These are phyloP conservation scores for Bicyclus anynana DNA, from an alignment of 1,140 invertebrate species.

Conservation along the genomic window DNA sequence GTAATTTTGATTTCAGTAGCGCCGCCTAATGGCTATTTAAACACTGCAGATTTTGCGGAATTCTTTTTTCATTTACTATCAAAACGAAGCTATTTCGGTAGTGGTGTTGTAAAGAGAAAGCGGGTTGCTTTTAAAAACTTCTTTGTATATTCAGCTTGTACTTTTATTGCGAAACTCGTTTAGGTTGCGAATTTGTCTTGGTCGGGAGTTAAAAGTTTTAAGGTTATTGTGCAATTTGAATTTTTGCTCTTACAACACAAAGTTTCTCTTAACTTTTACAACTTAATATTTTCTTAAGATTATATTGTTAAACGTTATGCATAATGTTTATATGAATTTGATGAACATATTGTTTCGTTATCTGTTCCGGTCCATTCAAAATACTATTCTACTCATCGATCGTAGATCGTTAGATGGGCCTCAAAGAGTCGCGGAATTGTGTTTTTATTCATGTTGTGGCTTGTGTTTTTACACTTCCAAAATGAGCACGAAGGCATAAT, in stretches of 20 bases:
- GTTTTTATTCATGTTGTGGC: too few relatives aligned
- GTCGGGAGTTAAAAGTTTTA: background rate
- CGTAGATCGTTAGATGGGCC: too few relatives aligned
- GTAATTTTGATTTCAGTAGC: slow-evolving; percentile 36
- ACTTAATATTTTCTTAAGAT: background rate
- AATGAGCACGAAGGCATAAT: too few relatives aligned
- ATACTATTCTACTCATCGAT: too few relatives aligned
- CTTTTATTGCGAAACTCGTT: slow-evolving; percentile 1
- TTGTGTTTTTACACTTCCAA: too few relatives aligned
- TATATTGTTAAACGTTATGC: too few relatives aligned
- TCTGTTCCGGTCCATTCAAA: too few relatives aligned
- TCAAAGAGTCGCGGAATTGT: too few relatives aligned
- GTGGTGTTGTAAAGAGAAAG: slow-evolving; percentile 11
- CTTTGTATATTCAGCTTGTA: slow-evolving; percentile 7
- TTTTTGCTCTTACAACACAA: background rate
- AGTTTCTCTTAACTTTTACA: background rate
- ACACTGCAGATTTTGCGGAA: slow-evolving; percentile 34
- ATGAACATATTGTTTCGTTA: too few relatives aligned
- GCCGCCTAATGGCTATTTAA: slow-evolving; percentile 42
- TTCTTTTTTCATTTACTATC: slow-evolving; percentile 23
- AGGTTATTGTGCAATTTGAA: background rate
- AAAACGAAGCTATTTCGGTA: slow-evolving; percentile 20
- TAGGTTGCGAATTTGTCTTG: slow-evolving; percentile 1
- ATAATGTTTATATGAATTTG: too few relatives aligned
- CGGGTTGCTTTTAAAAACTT: slow-evolving; percentile 8